These are phyloP conservation scores for human (Homo sapiens) DNA, from an alignment of 2,113 vertebrate species.

Conservation along the genomic window GRCh38 chr6:155072001-155072500, in stretches of 20 bases:
- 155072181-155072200: too few relatives aligned
- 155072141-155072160: background rate
- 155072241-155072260: background rate
- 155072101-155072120: rapidly evolving
- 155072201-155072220: background rate
- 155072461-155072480: background rate
- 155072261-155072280: background rate
- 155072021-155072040: background rate
- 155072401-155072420: background rate
- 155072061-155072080: background rate
- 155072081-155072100: rapidly evolving
- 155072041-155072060: rapidly evolving
- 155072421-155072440: background rate
- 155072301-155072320: rapidly evolving
- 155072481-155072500: background rate
- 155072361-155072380: rapidly evolving
- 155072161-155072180: background rate
- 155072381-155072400: background rate
- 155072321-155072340: background rate
- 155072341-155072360: background rate
- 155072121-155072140: background rate
- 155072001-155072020: background rate
- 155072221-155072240: background rate
- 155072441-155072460: background rate
- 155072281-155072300: background rate